phyloP scores from a whole-genome alignment of 2,888 invertebrate genomes.

The Leptogaster cylindrica region DNA sequence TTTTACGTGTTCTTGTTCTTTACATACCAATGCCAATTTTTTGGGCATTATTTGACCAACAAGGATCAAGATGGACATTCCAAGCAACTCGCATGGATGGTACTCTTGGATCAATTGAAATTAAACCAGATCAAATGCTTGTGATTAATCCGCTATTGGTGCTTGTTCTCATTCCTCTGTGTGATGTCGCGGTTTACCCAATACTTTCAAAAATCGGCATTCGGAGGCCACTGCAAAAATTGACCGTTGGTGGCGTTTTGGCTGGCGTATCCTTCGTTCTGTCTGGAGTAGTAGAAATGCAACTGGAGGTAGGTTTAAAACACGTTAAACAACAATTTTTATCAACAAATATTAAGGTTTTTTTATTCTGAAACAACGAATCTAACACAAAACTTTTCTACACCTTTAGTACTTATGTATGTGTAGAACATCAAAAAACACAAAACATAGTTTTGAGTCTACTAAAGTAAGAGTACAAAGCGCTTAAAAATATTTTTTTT shows the following conservation, averaged over 20 bases:
- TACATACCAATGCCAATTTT: constrained; percentile 89
- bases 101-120: constrained; percentile 71
- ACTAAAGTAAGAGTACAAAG: too few relatives aligned
- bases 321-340: not conserved
- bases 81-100: constrained; percentile 91
- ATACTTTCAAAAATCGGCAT: constrained; percentile 72
- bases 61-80: constrained; percentile 91
- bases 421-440: too few relatives aligned
- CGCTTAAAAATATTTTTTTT: too few relatives aligned
- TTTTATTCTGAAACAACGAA: too few relatives aligned
- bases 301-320: constrained; percentile 68
- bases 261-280: constrained; percentile 86
- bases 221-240: constrained; percentile 80
- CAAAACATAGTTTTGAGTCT: too few relatives aligned
- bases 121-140: constrained; percentile 95
- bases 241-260: constrained; percentile 85
- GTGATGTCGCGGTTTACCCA: constrained; percentile 82
- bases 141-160: constrained; percentile 88
- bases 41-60: constrained; percentile 94
- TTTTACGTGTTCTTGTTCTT: constrained; percentile 76
- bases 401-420: too few relatives aligned
- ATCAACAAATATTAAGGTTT: too few relatives aligned
- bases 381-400: too few relatives aligned
- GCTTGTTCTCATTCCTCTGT: constrained; percentile 83
- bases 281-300: constrained; percentile 83